phyloP scores from a whole-genome alignment of 2,113 vertebrate species.

The Pandion haliaetus region DNA sequence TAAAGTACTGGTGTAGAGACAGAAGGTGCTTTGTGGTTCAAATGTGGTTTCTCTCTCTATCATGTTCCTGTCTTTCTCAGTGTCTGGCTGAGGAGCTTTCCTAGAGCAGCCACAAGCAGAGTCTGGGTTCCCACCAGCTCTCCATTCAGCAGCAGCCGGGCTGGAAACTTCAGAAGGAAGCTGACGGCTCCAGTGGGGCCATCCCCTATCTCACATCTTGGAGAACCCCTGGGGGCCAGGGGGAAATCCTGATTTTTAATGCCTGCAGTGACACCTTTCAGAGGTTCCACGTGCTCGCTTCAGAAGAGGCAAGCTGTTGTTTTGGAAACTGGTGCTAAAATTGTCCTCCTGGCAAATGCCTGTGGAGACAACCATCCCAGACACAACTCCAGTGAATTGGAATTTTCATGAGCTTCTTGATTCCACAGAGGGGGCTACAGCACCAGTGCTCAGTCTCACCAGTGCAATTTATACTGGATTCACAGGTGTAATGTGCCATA shows the following conservation, averaged over 20 bases:
- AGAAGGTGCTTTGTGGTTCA: not conserved
- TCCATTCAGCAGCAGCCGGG: not conserved
- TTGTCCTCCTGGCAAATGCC: not conserved
- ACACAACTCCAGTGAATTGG: not conserved
- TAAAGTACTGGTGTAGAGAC: not conserved
- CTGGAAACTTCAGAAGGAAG: not conserved
- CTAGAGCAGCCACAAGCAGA: not conserved
- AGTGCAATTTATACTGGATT: not conserved
- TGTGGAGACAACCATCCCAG: not conserved
- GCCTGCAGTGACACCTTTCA: not conserved
- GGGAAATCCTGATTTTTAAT: not conserved
- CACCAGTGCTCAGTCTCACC: not conserved
- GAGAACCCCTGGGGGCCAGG: not conserved
- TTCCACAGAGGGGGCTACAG: not conserved
- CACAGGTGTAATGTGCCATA: not conserved
- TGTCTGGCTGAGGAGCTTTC: not conserved
- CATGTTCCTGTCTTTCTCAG: not conserved
- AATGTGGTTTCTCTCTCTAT: not conserved
- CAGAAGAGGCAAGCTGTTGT: not conserved
- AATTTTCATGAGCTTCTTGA: not conserved
- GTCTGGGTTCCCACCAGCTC: not conserved
- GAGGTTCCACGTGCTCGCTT: not conserved
- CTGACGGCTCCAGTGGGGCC: not conserved
- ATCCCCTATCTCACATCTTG: not conserved
- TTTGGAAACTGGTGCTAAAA: not conserved